Evolutionary conservation across 2,113 vertebrate species (phyloP), one percentile per base, ranked within the genome.

Genomic region (Dicerorhinus sumatrensis): DNA sequence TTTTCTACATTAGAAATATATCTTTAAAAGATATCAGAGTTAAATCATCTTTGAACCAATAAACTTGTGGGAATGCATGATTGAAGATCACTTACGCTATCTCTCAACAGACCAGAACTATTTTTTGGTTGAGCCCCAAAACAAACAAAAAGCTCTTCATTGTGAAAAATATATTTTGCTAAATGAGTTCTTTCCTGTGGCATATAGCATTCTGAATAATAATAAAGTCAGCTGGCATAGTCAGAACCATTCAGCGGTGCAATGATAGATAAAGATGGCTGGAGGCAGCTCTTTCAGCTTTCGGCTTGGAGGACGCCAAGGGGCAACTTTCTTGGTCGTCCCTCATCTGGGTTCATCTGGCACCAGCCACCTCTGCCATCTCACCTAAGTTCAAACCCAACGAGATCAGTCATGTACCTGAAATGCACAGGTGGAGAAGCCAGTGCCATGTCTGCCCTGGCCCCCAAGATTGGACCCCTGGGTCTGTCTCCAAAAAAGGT

Each of bases 81-180:
- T 5, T 80, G 16, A 84, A 56, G 20, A 42, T 96, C 12, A 72
- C 16, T 33, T 42, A 42, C 2, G 27, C 3, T 91, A 39, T 23
- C 42, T 84, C 60, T 81, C 67, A 88, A 85, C 1, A 79, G 72
- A 63, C 2, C 39, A 73, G 51, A 77, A 65, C 27, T 85, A 60
- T 20, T 63, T 94, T 97, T 96, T 60, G 21, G 27, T 72, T 75
- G 9, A 88, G 25, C 18, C 6, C 90, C 42, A 79, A 86, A 73
- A 86, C 39, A 97, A 97, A 77, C 63, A 79, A 96, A 73, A 83
- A 87, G n/a, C 0, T 87, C 54, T 95, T 87, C 54, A 72, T 17
- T 73, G 12, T 58, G n/a, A 81, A 87, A 95, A 95, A 29, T 3
- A 3, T 48, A n/a, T 83, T 83, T 80, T 90, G n/a, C n/a, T 83